phyloP scores from a whole-genome alignment of 2,113 vertebrate genomes.

The Epinephelus cyanopodus region DNA sequence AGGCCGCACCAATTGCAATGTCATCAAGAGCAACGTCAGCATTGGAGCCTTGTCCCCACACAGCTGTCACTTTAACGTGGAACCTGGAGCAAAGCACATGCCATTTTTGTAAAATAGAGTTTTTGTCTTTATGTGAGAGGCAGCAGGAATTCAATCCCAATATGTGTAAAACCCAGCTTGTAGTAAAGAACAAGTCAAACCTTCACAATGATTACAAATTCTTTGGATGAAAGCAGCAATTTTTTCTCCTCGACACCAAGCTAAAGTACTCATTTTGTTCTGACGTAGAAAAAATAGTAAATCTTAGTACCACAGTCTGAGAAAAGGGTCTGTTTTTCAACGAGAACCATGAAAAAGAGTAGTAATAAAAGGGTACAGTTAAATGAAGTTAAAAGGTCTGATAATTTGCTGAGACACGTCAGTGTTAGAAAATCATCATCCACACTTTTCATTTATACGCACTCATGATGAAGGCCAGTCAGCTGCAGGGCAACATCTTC shows the following conservation, averaged over 20 bases:
- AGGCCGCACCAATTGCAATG: constrained; percentile 87
- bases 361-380: not conserved
- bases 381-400: too few relatives aligned
- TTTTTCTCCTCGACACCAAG: not conserved
- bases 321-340: not conserved
- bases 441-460: constrained; percentile 17
- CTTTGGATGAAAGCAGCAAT: not conserved
- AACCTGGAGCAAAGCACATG: constrained; percentile 82
- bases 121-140: not conserved
- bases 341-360: not conserved
- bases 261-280: not conserved
- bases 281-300: not conserved
- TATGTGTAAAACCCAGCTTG: not conserved
- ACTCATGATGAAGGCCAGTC: constrained; percentile 84
- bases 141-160: not conserved
- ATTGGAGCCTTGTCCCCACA: constrained; percentile 86
- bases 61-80: constrained; percentile 84
- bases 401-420: not conserved
- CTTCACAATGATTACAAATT: not conserved
- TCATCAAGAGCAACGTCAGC: constrained; percentile 90
- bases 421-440: not conserved
- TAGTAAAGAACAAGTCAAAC: not conserved
- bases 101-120: not conserved
- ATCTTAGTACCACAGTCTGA: not conserved
- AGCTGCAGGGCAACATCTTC: constrained; percentile 86